Percentiles rank a stretch among this genome's conserved stretches.
These are phyloP conservation scores for Choristoneura fumiferana DNA, from an alignment of 1,140 invertebrate species.

Conservation along the genomic window DNA sequence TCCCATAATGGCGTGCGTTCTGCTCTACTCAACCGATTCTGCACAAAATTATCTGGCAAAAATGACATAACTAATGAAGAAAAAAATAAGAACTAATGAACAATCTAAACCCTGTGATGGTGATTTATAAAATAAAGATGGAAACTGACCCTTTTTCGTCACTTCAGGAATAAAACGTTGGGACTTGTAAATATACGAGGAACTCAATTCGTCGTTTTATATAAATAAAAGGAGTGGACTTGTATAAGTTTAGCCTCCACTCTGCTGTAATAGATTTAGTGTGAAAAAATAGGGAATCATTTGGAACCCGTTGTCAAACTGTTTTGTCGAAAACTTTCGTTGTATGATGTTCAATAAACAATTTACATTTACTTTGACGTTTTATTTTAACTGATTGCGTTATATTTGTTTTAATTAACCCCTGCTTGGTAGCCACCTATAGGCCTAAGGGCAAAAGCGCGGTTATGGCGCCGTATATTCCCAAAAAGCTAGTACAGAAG, in stretches of 20 bases:
- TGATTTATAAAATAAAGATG: not conserved
- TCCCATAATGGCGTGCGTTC: too few relatives aligned
- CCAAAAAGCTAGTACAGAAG: too few relatives aligned
- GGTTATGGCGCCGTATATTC: too few relatives aligned
- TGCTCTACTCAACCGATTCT: not conserved
- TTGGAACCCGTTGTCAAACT: slow-evolving; percentile 14
- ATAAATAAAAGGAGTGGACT: slow-evolving; percentile 8
- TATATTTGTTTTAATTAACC: too few relatives aligned
- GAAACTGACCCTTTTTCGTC: not conserved
- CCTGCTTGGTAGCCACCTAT: too few relatives aligned
- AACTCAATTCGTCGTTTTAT: not conserved
- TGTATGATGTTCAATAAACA: slow-evolving; percentile 65
- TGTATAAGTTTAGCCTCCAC: slow-evolving; percentile 8
- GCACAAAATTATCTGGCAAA: not conserved
- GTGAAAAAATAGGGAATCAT: not conserved
- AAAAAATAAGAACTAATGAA: slow-evolving; percentile 14
- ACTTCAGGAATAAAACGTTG: not conserved
- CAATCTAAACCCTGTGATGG: not conserved
- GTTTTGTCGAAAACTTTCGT: slow-evolving; percentile 43
- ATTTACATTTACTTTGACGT: slow-evolving; percentile 34
- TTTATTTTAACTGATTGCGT: slow-evolving; percentile 26
- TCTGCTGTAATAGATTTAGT: slow-evolving; percentile 8
- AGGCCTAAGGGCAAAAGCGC: too few relatives aligned
- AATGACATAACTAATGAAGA: too few relatives aligned
- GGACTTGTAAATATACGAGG: not conserved